Evolutionary conservation across 2,888 invertebrate species (phyloP), one percentile per base, ranked within the genome.

Genomic region (Graphium colonna): DNA sequence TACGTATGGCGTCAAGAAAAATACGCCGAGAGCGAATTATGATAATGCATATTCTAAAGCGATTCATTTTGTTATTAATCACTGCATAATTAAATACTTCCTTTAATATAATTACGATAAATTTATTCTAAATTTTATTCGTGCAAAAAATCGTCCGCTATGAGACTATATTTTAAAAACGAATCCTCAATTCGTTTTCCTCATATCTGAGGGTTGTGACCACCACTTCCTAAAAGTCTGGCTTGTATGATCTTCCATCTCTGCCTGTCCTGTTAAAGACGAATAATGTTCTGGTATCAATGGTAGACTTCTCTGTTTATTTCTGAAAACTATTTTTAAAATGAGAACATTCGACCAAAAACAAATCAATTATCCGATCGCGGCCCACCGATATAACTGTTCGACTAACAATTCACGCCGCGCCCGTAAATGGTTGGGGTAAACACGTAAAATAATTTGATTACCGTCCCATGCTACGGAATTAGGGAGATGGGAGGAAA

Each of bases 401-500:
- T 44, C 43, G 33, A 56, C 60, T 70, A 69, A 69, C 65, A 69
- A 68, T 64, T 58, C 52, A 58, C 57, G 48, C 56, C 59, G 64
- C 60, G 58, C 57, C 60, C 65, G 70, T 66, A 62, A 75, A 76
- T 63, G 62, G 58, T 58, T 61, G 68, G 62, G 47, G 65, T 66
- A 72, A 74, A 77, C 72, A 75, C 56, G 63, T 61, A 61, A 69
- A 68, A 66, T 67, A 68, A 70, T 73, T 77, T 76, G 70, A 77
- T 79, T 71, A 70, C 70, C 70, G 70, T 77, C 74, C 75, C 67
- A 71, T 67, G 62, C 67, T 67, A 69, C 71, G 73, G 75, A 73
- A 73, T 64, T 65, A 66, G 77, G 70, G 75, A 71, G 74, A 77
- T 73, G 72, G 70, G 51, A 51, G 56, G 58, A 64, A 69, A 61